Evolutionary conservation across 2,888 invertebrate genomes (phyloP).

Genomic region (Anaspis maculata): DNA sequence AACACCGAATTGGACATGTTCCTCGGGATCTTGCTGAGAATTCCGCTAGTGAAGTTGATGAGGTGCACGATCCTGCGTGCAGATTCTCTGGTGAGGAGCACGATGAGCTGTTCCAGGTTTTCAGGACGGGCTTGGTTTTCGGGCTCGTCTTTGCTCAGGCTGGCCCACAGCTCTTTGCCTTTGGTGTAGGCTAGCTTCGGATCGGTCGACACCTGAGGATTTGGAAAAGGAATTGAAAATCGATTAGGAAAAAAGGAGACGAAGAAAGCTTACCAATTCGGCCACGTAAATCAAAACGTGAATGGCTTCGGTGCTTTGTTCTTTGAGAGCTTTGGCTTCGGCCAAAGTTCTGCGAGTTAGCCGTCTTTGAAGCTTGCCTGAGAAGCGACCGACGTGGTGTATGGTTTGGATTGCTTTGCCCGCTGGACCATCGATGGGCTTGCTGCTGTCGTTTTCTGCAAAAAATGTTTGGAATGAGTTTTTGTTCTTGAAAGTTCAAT

Average conservation of each 20-base stretch:
- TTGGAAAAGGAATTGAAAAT: too few relatives aligned
- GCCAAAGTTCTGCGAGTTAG: constrained; percentile 69
- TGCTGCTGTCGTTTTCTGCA: constrained; percentile 17
- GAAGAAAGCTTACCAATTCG: constrained; percentile 56
- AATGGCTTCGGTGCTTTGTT: constrained; percentile 66
- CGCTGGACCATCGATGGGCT: constrained; percentile 24
- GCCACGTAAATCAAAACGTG: constrained; percentile 69
- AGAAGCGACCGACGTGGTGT: constrained; percentile 68
- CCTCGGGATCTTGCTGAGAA: constrained; percentile 50
- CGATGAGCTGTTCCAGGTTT: constrained; percentile 68
- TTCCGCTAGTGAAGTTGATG: constrained; percentile 59
- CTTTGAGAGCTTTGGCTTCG: constrained; percentile 72
- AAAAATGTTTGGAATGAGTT: constrained; percentile 5
- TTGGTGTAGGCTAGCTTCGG: constrained; percentile 67
- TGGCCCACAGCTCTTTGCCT: constrained; percentile 62
- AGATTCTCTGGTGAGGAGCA: constrained; percentile 67
- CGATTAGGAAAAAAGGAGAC: not conserved
- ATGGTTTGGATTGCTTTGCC: constrained; percentile 66
- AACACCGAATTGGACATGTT: constrained; percentile 26
- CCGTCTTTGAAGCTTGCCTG: constrained; percentile 66
- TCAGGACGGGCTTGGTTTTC: constrained; percentile 77
- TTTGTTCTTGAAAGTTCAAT: not conserved
- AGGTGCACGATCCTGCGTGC: constrained; percentile 71
- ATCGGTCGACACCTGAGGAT: constrained; percentile 75
- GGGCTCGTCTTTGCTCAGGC: constrained; percentile 68